Conservation (phyloP, 2,797 vertebrate species). For the Micromesistius poutassou region DNA sequence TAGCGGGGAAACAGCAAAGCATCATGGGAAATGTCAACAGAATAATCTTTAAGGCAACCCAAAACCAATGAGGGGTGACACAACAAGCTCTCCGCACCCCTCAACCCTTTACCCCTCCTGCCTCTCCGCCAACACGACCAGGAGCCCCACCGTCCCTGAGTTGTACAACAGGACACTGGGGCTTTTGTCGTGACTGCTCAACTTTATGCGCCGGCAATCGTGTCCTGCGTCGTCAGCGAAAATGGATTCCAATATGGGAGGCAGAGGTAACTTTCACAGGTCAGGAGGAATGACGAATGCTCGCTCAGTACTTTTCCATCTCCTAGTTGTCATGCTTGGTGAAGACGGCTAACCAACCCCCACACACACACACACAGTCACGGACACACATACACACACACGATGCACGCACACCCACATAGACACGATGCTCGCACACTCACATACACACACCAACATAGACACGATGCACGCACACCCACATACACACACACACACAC, state of each 20-base stretch:
- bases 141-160: background rate
- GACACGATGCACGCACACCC: too few relatives aligned
- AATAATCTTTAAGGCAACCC: background rate
- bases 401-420: background rate
- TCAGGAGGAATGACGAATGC: slow-evolving; percentile 18
- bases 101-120: background rate
- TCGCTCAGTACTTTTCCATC: slow-evolving; percentile 5
- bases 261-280: slow-evolving; percentile 17
- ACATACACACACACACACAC: background rate
- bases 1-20: background rate
- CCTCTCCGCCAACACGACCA: background rate
- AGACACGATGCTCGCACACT: background rate
- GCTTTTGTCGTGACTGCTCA: background rate
- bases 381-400: background rate
- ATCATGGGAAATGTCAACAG: background rate
- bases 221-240: slow-evolving; percentile 15
- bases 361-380: background rate
- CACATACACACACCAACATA: too few relatives aligned
- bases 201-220: slow-evolving; percentile 40
- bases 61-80: background rate
- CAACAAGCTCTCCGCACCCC: too few relatives aligned
- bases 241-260: background rate
- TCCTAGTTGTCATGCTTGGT: slow-evolving; percentile 10
- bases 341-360: slow-evolving; percentile 15
- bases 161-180: background rate